Conservation (phyloP, 2,113 vertebrate genomes). For the Delphinapterus leucas region DNA sequence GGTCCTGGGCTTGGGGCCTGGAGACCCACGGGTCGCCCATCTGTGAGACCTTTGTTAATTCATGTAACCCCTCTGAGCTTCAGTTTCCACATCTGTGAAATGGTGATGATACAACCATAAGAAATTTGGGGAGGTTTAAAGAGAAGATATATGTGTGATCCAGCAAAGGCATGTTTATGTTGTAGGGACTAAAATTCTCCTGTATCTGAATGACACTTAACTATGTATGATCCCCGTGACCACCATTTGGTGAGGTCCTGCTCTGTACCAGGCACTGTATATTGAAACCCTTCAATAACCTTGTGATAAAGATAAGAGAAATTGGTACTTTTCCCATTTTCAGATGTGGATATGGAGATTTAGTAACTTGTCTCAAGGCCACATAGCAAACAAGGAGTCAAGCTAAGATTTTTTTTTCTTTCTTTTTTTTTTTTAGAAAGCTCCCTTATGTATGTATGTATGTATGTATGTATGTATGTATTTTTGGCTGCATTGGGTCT, state of each 20-base stretch:
- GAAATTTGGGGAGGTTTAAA: neutral
- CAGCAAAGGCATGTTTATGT: neutral
- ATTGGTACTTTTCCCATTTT: neutral
- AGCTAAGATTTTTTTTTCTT: neutral
- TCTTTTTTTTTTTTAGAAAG: no score
- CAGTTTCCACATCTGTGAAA: neutral
- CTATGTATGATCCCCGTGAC: neutral
- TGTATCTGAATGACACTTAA: neutral
- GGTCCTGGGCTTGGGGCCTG: neutral
- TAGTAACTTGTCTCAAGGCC: neutral
- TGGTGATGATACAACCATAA: neutral
- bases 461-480: no score
- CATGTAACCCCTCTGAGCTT: neutral
- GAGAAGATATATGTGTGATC: neutral
- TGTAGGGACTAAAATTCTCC: neutral
- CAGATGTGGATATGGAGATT: neutral
- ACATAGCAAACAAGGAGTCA: neutral
- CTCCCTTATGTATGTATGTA: no score
- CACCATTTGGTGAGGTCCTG: neutral
- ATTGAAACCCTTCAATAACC: neutral
- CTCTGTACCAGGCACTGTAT: neutral
- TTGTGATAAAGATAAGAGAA: neutral
- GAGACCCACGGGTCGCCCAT: neutral
- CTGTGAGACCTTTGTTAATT: neutral
- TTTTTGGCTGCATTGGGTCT: no score